These are phyloP conservation scores for Acanthosepion pharaonis DNA, from an alignment of 2,888 invertebrate species.

Conservation along the genomic window DNA sequence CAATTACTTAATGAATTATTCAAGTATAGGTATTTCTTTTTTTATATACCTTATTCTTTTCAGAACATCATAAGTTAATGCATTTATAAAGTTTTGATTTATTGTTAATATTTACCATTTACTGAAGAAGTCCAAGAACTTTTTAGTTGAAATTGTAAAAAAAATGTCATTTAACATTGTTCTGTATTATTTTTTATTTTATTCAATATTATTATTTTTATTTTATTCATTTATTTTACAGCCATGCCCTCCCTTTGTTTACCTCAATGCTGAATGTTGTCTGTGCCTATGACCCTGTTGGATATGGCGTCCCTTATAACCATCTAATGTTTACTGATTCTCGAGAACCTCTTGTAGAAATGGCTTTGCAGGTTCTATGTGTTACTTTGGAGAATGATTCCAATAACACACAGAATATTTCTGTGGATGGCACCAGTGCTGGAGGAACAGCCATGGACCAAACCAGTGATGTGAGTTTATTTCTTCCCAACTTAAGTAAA, in stretches of 20 bases:
- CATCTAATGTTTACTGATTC: conserved; percentile 95
- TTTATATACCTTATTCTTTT: too few species aligned
- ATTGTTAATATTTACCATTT: too few species aligned
- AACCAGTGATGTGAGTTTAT: conserved; percentile 61
- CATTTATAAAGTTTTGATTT: neutral
- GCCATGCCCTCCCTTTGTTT: conserved; percentile 96
- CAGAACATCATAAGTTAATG: too few species aligned
- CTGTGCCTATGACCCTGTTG: conserved; percentile 98
- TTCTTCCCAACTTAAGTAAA: too few species aligned
- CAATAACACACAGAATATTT: conserved; percentile 59
- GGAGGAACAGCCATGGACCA: conserved; percentile 71
- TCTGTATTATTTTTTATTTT: neutral
- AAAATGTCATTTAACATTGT: too few species aligned
- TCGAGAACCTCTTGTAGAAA: conserved; percentile 92
- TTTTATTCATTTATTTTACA: conserved; percentile 56
- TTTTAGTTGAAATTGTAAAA: too few species aligned
- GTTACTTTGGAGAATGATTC: conserved; percentile 94
- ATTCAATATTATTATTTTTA: neutral
- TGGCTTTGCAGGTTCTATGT: conserved; percentile 80
- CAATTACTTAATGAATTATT: too few species aligned
- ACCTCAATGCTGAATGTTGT: conserved; percentile 97
- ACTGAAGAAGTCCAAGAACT: too few species aligned
- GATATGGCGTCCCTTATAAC: conserved; percentile 96
- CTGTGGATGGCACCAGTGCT: conserved; percentile 68
- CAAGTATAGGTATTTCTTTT: too few species aligned